Base-by-base conservation (phyloP, 1,140 invertebrate species). In the Ips nitidus region DNA sequence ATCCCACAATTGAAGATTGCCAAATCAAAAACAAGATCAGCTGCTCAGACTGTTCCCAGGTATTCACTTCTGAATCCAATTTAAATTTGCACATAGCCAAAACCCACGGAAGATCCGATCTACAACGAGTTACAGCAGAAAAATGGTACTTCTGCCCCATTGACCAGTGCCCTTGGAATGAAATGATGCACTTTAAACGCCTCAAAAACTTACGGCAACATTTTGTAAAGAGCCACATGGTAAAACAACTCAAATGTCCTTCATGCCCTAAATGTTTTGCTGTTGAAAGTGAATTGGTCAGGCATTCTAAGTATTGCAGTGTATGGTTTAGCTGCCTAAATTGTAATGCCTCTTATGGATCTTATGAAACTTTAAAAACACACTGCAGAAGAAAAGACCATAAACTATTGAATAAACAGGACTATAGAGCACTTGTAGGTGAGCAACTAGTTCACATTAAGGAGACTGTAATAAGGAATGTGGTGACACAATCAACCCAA, bases 211-310 rank as follows among this genome's bases (percentile, higher is more conserved):
- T 83, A 45, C 79, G 81, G 36, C 79, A 89, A 80, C 88, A 89
- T 74, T 88, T 86, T 70, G 79, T 87, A 52, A 89, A 88, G 77
- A 84, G 85, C 4, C 88, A 89, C 67, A 83, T 85, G 6, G 79
- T 82, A 6, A 88, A 87, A 78, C 82, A 74, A 4, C 83, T 81
- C 72, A 73, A 75, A 6, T 89, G 87, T 73, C 73, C 71, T 2
- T 75, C 74, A 38, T 89, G 88, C 69, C 73, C 80, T 1, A 87
- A 87, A 74, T 79, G 80, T 66, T 89, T 89, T 74, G 80, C 86
- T 2, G 85, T 83, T 0, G 77, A 82, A 71, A 74, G 82, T 53
- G 78, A 82, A 2, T 78, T 80, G 73, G 80, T 81, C 41, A 80
- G 79, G 45, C 86, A 87, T 74, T 45, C 72, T 1, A 81, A 82